Percentiles rank a stretch among this genome's conserved stretches.
Conservation (phyloP, 1,140 invertebrate species). For the Sipha flava region DNA sequence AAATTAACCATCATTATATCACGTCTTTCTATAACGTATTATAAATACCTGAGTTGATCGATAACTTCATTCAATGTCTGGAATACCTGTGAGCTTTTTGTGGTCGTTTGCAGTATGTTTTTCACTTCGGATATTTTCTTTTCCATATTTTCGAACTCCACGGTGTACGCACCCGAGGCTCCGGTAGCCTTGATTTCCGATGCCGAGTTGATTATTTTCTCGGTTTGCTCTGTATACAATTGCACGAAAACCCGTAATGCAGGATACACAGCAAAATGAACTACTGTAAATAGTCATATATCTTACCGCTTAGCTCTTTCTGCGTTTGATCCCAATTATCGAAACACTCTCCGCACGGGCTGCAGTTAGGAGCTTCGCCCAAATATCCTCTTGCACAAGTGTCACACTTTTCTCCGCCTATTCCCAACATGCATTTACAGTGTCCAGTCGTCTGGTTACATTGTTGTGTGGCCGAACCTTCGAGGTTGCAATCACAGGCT, state of each 20-base stretch:
- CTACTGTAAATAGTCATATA: background rate
- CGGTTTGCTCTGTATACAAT: constrained; percentile 52
- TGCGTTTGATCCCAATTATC: constrained; percentile 95
- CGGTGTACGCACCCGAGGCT: constrained; percentile 85
- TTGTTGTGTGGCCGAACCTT: constrained; percentile 75
- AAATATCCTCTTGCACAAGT: constrained; percentile 88
- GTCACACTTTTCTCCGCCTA: constrained; percentile 92
- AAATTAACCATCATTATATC: too few relatives aligned
- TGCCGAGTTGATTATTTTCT: constrained; percentile 69
- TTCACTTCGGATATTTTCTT: constrained; percentile 70
- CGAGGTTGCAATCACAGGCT: constrained; percentile 80
- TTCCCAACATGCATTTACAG: constrained; percentile 82
- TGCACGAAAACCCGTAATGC: too few relatives aligned
- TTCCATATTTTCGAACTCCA: constrained; percentile 87
- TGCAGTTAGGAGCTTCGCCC: constrained; percentile 80
- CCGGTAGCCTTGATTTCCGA: constrained; percentile 85
- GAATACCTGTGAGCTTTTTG: constrained; percentile 62
- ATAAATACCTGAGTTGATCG: constrained; percentile 48
- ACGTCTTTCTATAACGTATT: too few relatives aligned
- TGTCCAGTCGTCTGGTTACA: constrained; percentile 78
- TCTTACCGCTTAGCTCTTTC: constrained; percentile 54
- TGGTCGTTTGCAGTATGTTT: constrained; percentile 62
- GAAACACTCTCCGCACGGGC: constrained; percentile 97
- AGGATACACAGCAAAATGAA: too few relatives aligned
- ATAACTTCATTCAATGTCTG: constrained; percentile 54